Percentiles rank a stretch among this genome's conserved stretches.
Conservation (phyloP, 2,888 invertebrate species). For the Leptopilina drosophilae region DNA sequence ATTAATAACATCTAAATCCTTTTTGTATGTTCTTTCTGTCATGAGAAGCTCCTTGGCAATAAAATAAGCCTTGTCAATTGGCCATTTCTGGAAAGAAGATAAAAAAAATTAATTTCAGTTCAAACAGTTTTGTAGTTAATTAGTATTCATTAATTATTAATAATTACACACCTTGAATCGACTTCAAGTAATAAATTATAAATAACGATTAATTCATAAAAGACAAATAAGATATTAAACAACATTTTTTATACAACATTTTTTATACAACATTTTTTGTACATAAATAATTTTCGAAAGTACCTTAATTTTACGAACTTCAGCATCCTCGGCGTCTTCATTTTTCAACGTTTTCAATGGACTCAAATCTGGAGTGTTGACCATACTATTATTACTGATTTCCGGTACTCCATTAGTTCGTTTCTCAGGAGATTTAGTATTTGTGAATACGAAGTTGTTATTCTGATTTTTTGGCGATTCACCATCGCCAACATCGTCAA, state of each 20-base stretch:
- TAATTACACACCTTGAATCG: too few species aligned
- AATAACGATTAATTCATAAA: too few species aligned
- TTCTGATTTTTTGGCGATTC: conserved; percentile 65
- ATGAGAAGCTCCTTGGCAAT: conserved; percentile 95
- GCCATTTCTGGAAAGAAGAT: conserved; percentile 79
- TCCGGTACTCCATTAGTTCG: conserved; percentile 62
- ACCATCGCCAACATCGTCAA: conserved; percentile 4
- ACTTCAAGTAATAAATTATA: too few species aligned
- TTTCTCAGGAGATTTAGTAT: conserved; percentile 62
- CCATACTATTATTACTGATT: conserved; percentile 61
- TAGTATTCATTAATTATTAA: too few species aligned
- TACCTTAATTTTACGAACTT: conserved; percentile 66
- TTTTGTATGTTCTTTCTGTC: conserved; percentile 97
- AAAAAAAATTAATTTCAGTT: not conserved
- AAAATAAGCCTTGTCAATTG: conserved; percentile 86
- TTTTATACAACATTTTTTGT: too few species aligned
- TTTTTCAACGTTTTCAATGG: conserved; percentile 71
- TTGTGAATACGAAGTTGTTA: conserved; percentile 69
- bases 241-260: not conserved
- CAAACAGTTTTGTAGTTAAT: too few species aligned
- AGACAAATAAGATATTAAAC: not conserved
- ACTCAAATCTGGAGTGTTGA: conserved; percentile 71
- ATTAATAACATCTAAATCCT: conserved; percentile 94
- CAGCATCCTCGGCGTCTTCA: conserved; percentile 65
- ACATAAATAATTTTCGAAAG: not conserved